Percentiles rank a stretch among this genome's conserved stretches.
phyloP scores from a whole-genome alignment of 2,113 vertebrate genomes.

The Chaetura pelagica region DNA sequence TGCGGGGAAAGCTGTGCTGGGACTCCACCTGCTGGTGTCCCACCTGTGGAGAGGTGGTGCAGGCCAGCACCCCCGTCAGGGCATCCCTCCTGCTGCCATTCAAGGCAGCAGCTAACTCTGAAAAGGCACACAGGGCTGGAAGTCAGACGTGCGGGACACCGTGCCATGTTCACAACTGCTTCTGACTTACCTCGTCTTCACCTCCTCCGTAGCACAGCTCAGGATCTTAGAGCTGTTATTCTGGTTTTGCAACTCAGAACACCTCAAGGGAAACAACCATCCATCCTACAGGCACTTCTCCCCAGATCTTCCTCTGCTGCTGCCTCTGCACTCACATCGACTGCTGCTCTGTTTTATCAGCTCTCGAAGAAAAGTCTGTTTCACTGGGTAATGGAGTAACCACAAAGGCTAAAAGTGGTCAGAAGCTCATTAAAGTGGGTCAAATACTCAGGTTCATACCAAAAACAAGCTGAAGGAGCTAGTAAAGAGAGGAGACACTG shows the following conservation, averaged over 20 bases:
- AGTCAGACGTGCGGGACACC: neutral
- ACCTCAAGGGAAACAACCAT: neutral
- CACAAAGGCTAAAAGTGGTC: neutral
- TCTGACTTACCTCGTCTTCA: neutral
- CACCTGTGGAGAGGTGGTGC: neutral
- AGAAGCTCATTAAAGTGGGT: neutral
- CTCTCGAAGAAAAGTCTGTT: neutral
- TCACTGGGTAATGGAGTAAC: neutral
- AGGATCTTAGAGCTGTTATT: neutral
- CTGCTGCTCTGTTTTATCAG: neutral
- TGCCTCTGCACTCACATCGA: neutral
- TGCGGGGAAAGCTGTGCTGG: neutral
- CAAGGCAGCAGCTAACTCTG: neutral
- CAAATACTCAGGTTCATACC: neutral
- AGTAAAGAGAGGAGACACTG: neutral
- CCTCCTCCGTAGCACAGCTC: neutral
- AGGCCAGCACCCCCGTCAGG: neutral
- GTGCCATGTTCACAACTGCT: rapidly evolving
- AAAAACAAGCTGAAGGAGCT: neutral
- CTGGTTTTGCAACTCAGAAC: neutral
- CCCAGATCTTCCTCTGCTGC: neutral
- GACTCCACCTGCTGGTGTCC: conserved; percentile 13
- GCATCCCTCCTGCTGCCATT: neutral
- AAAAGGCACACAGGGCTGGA: rapidly evolving
- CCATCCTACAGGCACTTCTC: neutral